phyloP scores from a whole-genome alignment of 2,888 invertebrate species.

The Coremacera marginata region DNA sequence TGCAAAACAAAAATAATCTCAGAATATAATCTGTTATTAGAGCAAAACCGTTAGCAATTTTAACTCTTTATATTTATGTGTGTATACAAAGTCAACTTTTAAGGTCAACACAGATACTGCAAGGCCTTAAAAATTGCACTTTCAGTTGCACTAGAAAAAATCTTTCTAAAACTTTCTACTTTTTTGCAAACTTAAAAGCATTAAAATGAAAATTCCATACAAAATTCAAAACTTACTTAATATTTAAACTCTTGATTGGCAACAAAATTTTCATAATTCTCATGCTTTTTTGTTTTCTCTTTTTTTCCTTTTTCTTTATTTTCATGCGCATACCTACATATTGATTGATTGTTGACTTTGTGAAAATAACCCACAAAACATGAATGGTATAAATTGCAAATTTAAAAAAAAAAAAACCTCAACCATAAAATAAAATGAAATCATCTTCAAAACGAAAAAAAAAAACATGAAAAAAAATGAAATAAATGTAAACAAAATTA shows the following conservation, averaged over 20 bases:
- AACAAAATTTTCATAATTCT: conserved; percentile 50
- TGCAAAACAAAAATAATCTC: too few relatives aligned
- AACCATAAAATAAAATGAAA: conserved; percentile 47
- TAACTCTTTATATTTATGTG: not conserved
- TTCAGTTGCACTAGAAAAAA: not conserved
- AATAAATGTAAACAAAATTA: conserved; percentile 63
- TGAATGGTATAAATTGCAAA: conserved; percentile 44
- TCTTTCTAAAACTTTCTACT: not conserved
- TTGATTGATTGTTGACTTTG: conserved; percentile 47
- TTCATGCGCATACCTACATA: conserved; percentile 63
- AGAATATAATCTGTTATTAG: too few relatives aligned
- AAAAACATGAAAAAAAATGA: conserved; percentile 35
- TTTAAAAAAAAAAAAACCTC: conserved; percentile 41
- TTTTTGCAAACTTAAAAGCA: not conserved
- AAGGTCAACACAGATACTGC: too few relatives aligned
- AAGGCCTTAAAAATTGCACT: not conserved
- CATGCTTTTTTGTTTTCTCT: conserved; percentile 63
- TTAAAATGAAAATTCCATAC: not conserved
- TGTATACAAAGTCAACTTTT: not conserved
- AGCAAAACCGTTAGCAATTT: too few relatives aligned
- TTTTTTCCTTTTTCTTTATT: conserved; percentile 65
- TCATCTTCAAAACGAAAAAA: conserved; percentile 51
- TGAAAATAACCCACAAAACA: conserved; percentile 47
- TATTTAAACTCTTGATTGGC: conserved; percentile 33
- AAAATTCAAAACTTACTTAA: conserved; percentile 22